phyloP scores from a whole-genome alignment of 2,888 invertebrate species.

The Pogonocherus hispidulus region DNA sequence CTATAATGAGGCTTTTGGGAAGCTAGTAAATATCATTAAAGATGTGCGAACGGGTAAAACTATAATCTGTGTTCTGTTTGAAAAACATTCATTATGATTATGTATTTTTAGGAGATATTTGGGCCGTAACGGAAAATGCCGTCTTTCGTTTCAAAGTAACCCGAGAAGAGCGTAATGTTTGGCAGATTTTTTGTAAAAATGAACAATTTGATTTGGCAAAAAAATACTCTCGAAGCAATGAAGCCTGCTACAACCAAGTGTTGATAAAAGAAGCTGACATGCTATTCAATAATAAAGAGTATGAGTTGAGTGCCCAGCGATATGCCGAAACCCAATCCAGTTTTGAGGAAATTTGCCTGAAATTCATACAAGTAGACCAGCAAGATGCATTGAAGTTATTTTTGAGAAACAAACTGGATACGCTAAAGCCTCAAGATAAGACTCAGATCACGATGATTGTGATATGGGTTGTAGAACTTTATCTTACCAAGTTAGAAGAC shows the following conservation, averaged over 20 bases:
- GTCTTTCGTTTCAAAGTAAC: constrained; percentile 89
- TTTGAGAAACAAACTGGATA: constrained; percentile 85
- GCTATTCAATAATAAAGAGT: constrained; percentile 83
- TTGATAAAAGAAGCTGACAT: constrained; percentile 90
- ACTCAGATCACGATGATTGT: constrained; percentile 94
- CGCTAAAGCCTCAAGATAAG: constrained; percentile 80
- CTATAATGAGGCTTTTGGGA: constrained; percentile 85
- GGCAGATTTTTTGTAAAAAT: constrained; percentile 90
- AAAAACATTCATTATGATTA: constrained; percentile 29
- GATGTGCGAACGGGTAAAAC: constrained; percentile 78
- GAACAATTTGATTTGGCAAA: constrained; percentile 90
- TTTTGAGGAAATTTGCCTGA: constrained; percentile 94
- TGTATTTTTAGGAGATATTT: constrained; percentile 75
- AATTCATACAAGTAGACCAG: constrained; percentile 84
- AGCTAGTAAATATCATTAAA: constrained; percentile 83
- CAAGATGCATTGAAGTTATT: constrained; percentile 91
- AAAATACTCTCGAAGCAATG: constrained; percentile 85
- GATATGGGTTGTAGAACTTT: constrained; percentile 95
- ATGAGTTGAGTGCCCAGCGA: constrained; percentile 85
- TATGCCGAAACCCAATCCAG: constrained; percentile 93
- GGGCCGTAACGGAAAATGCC: constrained; percentile 87
- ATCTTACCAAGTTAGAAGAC: constrained; percentile 88
- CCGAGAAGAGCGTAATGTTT: constrained; percentile 88
- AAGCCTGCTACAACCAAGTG: constrained; percentile 85
- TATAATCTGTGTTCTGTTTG: not conserved